Percentiles rank a stretch among this genome's conserved stretches.
Evolutionary conservation across 2,888 invertebrate genomes (phyloP).

Genomic region (Capitulum mitella): DNA sequence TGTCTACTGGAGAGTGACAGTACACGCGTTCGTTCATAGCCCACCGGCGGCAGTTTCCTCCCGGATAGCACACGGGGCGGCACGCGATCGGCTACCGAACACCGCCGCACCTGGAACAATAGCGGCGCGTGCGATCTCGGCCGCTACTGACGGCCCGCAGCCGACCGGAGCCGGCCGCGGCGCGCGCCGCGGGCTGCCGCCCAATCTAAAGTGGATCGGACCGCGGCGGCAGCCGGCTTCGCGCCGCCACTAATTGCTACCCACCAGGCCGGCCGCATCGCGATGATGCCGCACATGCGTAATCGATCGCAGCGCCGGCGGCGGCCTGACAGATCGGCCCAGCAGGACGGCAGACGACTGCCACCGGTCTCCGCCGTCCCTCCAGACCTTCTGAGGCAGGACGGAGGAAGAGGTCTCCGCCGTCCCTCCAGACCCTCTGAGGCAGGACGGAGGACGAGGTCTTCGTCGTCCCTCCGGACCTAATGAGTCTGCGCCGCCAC

Average conservation of each 20-base stretch:
- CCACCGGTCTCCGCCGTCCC: too few relatives aligned
- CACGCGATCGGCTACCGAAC: neutral
- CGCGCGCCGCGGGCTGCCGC: neutral
- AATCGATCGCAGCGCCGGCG: neutral
- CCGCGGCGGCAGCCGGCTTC: neutral
- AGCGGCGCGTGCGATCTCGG: neutral
- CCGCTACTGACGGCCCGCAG: neutral
- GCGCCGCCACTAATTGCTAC: neutral
- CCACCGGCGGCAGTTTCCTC: neutral
- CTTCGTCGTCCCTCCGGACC: too few relatives aligned
- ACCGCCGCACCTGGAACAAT: neutral
- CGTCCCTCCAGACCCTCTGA: too few relatives aligned
- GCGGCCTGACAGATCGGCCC: neutral
- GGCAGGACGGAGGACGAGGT: too few relatives aligned
- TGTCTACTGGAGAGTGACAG: neutral
- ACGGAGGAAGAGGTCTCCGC: too few relatives aligned
- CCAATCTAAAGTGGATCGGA: constrained; percentile 4
- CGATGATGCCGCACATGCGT: neutral
- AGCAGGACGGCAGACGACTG: too few relatives aligned
- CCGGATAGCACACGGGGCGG: neutral
- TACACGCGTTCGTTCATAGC: neutral
- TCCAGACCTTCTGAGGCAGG: too few relatives aligned
- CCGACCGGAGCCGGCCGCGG: neutral
- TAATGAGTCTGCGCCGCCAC: too few relatives aligned
- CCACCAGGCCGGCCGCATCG: neutral